These are phyloP conservation scores for Thinocorus orbignyianus DNA, from an alignment of 2,113 vertebrate genomes.

Conservation along the genomic window DNA sequence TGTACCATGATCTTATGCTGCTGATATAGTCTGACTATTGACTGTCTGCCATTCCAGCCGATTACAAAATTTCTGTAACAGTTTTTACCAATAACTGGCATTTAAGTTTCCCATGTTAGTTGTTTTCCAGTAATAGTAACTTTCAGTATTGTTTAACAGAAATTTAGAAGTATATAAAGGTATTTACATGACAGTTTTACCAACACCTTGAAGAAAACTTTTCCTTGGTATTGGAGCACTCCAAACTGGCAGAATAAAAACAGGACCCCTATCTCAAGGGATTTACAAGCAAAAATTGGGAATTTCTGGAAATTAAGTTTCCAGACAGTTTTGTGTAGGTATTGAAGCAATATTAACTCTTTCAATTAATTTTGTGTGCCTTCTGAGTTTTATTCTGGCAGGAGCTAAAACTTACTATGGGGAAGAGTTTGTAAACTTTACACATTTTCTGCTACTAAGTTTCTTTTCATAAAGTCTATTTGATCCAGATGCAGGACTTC, in stretches of 20 bases:
- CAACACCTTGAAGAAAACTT: background rate
- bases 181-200: background rate
- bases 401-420: background rate
- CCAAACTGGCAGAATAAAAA: background rate
- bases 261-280: background rate
- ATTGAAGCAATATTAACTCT: background rate
- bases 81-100: rapidly evolving
- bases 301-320: background rate
- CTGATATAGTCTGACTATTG: background rate
- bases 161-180: background rate
- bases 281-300: background rate
- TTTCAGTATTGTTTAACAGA: background rate
- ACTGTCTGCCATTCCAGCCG: background rate
- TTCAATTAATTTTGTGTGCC: background rate
- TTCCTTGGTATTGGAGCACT: background rate
- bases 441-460: background rate
- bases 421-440: slow-evolving; percentile 3
- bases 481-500: background rate
- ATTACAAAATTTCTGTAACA: background rate
- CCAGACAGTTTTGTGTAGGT: background rate
- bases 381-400: background rate
- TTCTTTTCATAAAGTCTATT: background rate
- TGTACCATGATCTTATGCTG: background rate
- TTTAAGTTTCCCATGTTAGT: background rate
- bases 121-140: background rate